Evolutionary conservation across 2,888 invertebrate species (phyloP).

Genomic region (Halocaridina rubra): DNA sequence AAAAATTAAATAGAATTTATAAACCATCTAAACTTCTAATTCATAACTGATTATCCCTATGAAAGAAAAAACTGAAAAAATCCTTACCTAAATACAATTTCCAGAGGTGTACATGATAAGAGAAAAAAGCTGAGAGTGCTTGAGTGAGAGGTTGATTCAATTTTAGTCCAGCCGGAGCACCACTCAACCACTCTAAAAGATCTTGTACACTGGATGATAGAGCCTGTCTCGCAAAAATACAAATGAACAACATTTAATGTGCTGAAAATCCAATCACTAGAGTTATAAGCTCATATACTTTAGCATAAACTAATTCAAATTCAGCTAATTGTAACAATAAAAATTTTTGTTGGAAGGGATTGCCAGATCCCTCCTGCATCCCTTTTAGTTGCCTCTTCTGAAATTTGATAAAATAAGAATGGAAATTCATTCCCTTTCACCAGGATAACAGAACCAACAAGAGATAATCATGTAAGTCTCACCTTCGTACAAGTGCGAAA

Average conservation of each 20-base stretch:
- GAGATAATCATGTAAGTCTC: background rate
- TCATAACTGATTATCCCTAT: no score
- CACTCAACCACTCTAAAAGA: conserved; percentile 70
- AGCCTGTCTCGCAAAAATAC: conserved; percentile 64
- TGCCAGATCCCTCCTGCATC: background rate
- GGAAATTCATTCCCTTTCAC: no score
- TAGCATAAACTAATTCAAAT: background rate
- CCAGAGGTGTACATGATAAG: conserved; percentile 73
- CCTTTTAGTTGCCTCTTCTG: background rate
- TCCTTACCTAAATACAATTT: conserved; percentile 63
- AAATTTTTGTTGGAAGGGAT: background rate
- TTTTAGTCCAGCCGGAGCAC: conserved; percentile 72
- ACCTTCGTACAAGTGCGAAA: conserved; percentile 48
- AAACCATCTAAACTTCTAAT: no score
- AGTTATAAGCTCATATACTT: no score
- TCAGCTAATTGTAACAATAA: background rate
- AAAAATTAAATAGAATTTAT: no score
- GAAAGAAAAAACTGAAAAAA: no score
- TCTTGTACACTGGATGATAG: conserved; percentile 64
- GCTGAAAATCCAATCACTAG: no score
- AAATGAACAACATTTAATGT: no score
- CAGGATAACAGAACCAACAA: no score
- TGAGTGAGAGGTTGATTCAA: conserved; percentile 71
- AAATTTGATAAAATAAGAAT: background rate
- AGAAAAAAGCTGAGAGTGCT: conserved; percentile 72